Percentiles rank a stretch among this genome's conserved stretches.
phyloP scores from a whole-genome alignment of 2,113 vertebrate species.

The Poecilia latipinna region DNA sequence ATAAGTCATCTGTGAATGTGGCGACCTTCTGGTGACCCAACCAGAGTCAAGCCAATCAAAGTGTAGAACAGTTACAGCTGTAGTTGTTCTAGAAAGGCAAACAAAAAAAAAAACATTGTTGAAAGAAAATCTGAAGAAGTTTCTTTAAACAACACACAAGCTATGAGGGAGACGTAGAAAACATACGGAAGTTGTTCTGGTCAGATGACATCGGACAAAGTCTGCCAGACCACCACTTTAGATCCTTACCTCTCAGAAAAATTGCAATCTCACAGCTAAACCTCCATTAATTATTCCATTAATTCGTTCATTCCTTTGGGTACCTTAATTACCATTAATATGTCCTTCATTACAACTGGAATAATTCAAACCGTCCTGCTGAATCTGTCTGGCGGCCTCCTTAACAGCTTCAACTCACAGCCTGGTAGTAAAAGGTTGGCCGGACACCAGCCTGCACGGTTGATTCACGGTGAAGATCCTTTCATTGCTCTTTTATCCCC shows the following conservation, averaged over 20 bases:
- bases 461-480: background rate
- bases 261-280: background rate
- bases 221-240: no score
- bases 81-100: no score
- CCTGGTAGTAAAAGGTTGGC: background rate
- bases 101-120: no score
- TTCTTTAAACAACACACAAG: no score
- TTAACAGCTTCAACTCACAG: background rate
- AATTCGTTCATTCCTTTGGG: background rate
- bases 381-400: slow-evolving; percentile 15
- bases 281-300: background rate
- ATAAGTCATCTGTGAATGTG: no score
- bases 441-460: background rate
- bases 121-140: no score
- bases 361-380: slow-evolving; percentile 1
- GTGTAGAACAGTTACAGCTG: no score
- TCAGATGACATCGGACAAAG: no score
- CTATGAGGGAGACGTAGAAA: no score
- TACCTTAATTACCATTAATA: background rate
- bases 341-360: background rate
- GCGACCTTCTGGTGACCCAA: no score
- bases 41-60: no score
- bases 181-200: no score
- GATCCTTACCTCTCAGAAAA: background rate
- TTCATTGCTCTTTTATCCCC: background rate